Conservation (phyloP, 92 coral and sea anemone genomes). For the Epizoanthus rinbou region DNA sequence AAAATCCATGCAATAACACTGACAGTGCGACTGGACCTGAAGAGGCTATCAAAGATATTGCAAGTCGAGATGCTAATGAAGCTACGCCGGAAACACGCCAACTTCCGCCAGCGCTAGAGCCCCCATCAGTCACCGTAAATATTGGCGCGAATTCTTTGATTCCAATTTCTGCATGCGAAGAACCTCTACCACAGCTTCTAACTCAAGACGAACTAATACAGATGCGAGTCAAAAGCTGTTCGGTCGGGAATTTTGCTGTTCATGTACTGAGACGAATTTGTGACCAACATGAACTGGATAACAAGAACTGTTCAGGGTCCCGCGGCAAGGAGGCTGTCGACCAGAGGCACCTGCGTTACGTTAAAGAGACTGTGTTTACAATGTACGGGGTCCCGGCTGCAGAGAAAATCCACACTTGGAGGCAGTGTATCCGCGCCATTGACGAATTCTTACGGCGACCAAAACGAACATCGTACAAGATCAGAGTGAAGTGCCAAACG, state of each 20-base stretch:
- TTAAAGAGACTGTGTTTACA: constrained; percentile 85
- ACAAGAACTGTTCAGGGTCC: constrained; percentile 85
- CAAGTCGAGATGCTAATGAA: neutral
- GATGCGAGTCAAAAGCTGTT: constrained; percentile 85
- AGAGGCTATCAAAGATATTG: constrained; percentile 7
- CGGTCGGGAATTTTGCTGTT: constrained; percentile 91
- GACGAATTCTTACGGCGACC: constrained; percentile 89
- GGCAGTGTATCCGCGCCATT: constrained; percentile 87
- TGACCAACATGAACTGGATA: constrained; percentile 64
- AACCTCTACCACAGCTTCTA: constrained; percentile 51
- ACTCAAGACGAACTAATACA: constrained; percentile 76
- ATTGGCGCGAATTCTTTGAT: constrained; percentile 47
- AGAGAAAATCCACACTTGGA: constrained; percentile 81
- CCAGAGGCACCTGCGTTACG: constrained; percentile 76
- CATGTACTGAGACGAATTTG: constrained; percentile 79
- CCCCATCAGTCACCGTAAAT: constrained; percentile 29
- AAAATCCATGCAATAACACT: neutral
- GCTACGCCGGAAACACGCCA: constrained; percentile 24
- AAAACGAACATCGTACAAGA: constrained; percentile 53
- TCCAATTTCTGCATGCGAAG: constrained; percentile 58
- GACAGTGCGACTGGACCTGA: neutral
- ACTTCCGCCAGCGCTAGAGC: constrained; percentile 9
- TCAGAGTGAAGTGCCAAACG: constrained; percentile 25
- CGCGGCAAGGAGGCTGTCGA: constrained; percentile 89
- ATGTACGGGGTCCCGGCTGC: constrained; percentile 69